Evolutionary conservation across 2,113 vertebrate species (phyloP).

Genomic region (Numenius arquata): DNA sequence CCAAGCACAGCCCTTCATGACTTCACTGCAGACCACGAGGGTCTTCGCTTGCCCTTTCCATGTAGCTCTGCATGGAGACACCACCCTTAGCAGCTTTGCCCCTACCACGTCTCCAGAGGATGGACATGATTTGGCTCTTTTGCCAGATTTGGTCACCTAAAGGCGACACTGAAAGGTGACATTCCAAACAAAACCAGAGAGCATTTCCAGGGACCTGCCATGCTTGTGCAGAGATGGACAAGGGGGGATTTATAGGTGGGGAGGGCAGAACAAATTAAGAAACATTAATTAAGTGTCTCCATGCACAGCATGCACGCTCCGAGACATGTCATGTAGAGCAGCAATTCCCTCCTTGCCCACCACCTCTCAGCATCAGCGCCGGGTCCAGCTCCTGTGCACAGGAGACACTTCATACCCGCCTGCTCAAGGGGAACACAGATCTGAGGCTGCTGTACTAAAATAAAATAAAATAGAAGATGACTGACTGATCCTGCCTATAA

Average conservation of each 20-base stretch:
- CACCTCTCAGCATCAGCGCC: not conserved
- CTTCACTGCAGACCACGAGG: not conserved
- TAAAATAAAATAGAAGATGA: not conserved
- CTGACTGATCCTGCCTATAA: not conserved
- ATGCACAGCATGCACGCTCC: fast-evolving
- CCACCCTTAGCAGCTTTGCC: not conserved
- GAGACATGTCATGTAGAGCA: not conserved
- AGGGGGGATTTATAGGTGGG: not conserved
- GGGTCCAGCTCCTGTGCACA: fast-evolving
- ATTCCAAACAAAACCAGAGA: not conserved
- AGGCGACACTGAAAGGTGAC: not conserved
- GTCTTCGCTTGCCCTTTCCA: not conserved
- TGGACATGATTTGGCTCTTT: fast-evolving
- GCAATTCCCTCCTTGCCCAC: not conserved
- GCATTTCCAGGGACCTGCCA: not conserved
- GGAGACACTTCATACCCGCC: not conserved
- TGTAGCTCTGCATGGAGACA: not conserved
- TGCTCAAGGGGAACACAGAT: not conserved
- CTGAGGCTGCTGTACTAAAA: not conserved
- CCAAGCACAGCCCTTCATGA: not conserved
- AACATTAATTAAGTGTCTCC: not conserved
- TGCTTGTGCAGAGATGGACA: fast-evolving
- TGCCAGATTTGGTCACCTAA: not conserved
- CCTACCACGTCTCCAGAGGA: not conserved
- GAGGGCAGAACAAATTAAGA: not conserved